Evolutionary conservation across 2,113 vertebrate genomes (phyloP).

Genomic region (chimpanzee (Pan troglodytes)): NHGRI_mPanTro3-v2.1_pri NC_072407.2:32900001-32900500

Average conservation of each 20-base stretch:
- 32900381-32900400: conserved; percentile 3
- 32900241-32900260: conserved; percentile 56
- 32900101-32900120: conserved; percentile 72
- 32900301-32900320: conserved; percentile 33
- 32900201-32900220: conserved; percentile 63
- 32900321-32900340: conserved; percentile 43
- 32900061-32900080: conserved; percentile 73
- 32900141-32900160: conserved; percentile 56
- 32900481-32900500: not conserved
- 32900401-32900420: not conserved
- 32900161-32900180: conserved; percentile 51
- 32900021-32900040: conserved; percentile 71
- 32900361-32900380: not conserved
- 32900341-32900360: not conserved
- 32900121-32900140: conserved; percentile 69
- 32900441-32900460: conserved; percentile 28
- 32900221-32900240: conserved; percentile 56
- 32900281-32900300: conserved; percentile 40
- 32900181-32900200: conserved; percentile 60
- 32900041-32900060: conserved; percentile 66
- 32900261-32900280: conserved; percentile 55
- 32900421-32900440: not conserved
- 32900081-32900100: conserved; percentile 72
- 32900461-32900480: not conserved
- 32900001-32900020: conserved; percentile 46